A percentile compares a stretch with the other conserved stretches of the same genome.
Conservation (phyloP, 2,797 vertebrate species). For the Botia almorhae region DNA sequence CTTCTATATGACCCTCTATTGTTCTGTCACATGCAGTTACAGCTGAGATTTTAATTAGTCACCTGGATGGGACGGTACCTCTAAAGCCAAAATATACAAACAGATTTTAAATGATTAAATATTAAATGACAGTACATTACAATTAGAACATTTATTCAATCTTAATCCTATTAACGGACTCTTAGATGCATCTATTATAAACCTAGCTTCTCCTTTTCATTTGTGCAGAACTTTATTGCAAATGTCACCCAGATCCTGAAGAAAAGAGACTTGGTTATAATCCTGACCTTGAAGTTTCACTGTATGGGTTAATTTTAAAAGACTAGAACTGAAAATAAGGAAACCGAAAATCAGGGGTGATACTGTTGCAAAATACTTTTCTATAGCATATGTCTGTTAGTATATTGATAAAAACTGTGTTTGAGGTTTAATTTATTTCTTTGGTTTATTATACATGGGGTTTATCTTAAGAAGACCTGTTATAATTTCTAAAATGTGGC, state of each 20-base stretch:
- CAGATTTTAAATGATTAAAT: not conserved
- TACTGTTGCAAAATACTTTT: not conserved
- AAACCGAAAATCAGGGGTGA: not conserved
- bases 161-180: slow-evolving; percentile 81
- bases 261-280: slow-evolving; percentile 27
- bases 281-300: slow-evolving; percentile 37
- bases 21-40: not conserved
- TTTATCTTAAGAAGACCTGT: no score
- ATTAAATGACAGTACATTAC: not conserved
- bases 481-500: no score
- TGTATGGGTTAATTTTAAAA: slow-evolving; percentile 14
- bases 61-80: not conserved
- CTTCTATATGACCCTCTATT: slow-evolving; percentile 24
- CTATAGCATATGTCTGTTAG: not conserved
- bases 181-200: slow-evolving; percentile 64
- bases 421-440: slow-evolving; percentile 9
- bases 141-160: slow-evolving; percentile 53
- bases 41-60: slow-evolving; percentile 33
- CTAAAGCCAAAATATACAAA: not conserved
- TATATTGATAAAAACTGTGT: slow-evolving; percentile 8
- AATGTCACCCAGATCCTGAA: slow-evolving; percentile 42
- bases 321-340: slow-evolving; percentile 76
- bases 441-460: no score
- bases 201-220: slow-evolving; percentile 20
- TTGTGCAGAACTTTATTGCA: slow-evolving; percentile 19